Evolutionary conservation across 2,797 vertebrate genomes (phyloP).

Genomic region (Salarias fasciatus): DNA sequence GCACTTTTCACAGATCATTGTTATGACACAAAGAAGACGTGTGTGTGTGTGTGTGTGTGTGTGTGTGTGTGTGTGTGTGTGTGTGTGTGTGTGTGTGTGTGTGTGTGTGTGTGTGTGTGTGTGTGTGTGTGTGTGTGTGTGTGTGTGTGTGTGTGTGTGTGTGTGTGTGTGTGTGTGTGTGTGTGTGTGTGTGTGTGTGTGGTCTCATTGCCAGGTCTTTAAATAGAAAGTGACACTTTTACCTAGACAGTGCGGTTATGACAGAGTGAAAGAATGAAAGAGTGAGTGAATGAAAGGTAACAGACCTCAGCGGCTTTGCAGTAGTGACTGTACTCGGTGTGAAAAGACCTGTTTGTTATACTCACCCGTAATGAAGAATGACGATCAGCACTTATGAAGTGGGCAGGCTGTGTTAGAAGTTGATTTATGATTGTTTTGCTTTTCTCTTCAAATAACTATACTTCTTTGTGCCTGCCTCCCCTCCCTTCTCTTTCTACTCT

Average conservation of each 20-base stretch:
- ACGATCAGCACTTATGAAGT: constrained; percentile 17
- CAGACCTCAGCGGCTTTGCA: constrained; percentile 14
- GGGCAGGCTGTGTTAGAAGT: constrained; percentile 8
- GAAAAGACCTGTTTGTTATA: constrained; percentile 11
- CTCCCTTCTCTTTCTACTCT: constrained; percentile 16
- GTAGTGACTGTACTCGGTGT: constrained; percentile 16
- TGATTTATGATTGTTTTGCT: constrained; percentile 44
- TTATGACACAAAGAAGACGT: constrained; percentile 18
- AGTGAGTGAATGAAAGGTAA: constrained; percentile 1
- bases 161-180: too few relatives aligned
- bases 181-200: not conserved
- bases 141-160: too few relatives aligned
- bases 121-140: too few relatives aligned
- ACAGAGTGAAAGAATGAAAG: not conserved
- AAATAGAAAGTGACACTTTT: constrained; percentile 5
- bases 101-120: too few relatives aligned
- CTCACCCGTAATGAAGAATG: constrained; percentile 32
- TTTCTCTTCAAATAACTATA: constrained; percentile 54
- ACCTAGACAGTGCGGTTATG: not conserved
- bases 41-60: too few relatives aligned
- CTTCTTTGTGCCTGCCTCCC: constrained; percentile 41
- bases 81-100: too few relatives aligned
- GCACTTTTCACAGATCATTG: constrained; percentile 9
- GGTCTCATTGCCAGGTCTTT: constrained; percentile 2
- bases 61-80: too few relatives aligned